Conservation (phyloP, 2,113 vertebrate species). For the Naja naja region DNA sequence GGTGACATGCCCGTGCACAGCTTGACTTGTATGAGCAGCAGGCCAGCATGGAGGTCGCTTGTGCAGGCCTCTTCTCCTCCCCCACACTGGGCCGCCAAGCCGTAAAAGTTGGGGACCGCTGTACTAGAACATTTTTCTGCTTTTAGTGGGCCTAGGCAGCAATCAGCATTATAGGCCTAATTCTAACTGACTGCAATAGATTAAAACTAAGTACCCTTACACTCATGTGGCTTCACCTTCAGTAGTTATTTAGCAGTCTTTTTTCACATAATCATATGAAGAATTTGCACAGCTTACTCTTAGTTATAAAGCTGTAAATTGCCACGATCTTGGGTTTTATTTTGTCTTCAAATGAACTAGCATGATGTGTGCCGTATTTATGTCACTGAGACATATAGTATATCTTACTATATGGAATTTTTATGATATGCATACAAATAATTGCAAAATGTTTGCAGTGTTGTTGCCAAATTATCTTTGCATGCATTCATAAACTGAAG, state of each 20-base stretch:
- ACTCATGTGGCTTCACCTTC: neutral
- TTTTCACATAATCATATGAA: slow-evolving; percentile 36
- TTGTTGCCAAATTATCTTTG: neutral
- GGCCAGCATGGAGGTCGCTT: neutral
- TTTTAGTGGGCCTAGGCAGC: neutral
- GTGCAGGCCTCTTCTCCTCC: neutral
- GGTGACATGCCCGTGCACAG: neutral
- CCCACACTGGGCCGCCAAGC: neutral
- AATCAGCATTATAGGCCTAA: neutral
- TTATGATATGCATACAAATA: neutral
- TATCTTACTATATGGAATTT: neutral
- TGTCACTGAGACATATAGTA: neutral
- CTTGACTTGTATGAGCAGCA: neutral
- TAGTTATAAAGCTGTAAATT: slow-evolving; percentile 29
- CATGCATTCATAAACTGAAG: neutral
- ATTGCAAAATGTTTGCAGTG: neutral
- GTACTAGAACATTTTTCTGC: neutral
- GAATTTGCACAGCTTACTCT: slow-evolving; percentile 37
- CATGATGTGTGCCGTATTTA: neutral
- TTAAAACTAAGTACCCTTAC: neutral
- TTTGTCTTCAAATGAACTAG: neutral
- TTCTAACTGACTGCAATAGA: neutral
- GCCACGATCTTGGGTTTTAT: neutral
- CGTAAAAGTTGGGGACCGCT: neutral
- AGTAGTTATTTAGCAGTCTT: slow-evolving; percentile 11